Base-by-base conservation (phyloP, 1,140 invertebrate genomes). In the Drosophila sturtevanti region DNA sequence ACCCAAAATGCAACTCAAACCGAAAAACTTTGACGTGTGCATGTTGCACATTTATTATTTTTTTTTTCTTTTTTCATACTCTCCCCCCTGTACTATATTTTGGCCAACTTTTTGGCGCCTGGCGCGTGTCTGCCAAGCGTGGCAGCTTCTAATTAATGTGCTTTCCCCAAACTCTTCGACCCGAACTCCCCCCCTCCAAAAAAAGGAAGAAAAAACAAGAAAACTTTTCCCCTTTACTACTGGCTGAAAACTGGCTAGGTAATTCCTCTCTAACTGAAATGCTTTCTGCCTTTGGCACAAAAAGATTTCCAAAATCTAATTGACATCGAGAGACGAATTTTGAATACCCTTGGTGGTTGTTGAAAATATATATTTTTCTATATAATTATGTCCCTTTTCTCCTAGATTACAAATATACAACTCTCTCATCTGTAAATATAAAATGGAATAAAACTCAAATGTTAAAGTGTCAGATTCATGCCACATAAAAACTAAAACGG, bases 131-230 rank as follows among this genome's bases (percentile, higher is more conserved):
- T 84, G 84, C 64, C 68, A 69, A 77, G 72, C 79, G 67, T 89
- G 85, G 82, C 77, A 89, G 77, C 84, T 89, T 89, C 84, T 89
- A 89, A 89, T 89, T 89, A 89, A 82, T 84, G 84, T 80, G 71
- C 77, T 64, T 51, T 37, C 58, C 22, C 63, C 24, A n/a, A 51
- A n/a, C 38, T 4, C 12, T 10, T 1, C 14, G 6, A 41, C 38
- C 27, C 6, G 3, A 70, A 87, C 87, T 51, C 72, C 82, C 77
- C 62, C 21, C 11, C 55, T 55, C 66, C 34, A 72, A 48, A 35
- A 75, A 35, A 37, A 77, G 24, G 18, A 68, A n/a, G 59, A 56
- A 21, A 11, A 37, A 64, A 18, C 63, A 56, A 67, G 37, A 58
- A 35, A 56, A 52, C 27, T 48, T 48, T 38, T 44, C 60, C 18